Percentiles rank a stretch among this genome's conserved stretches.
Conservation (phyloP, 2,888 invertebrate species). For the Andrena marginata region DNA sequence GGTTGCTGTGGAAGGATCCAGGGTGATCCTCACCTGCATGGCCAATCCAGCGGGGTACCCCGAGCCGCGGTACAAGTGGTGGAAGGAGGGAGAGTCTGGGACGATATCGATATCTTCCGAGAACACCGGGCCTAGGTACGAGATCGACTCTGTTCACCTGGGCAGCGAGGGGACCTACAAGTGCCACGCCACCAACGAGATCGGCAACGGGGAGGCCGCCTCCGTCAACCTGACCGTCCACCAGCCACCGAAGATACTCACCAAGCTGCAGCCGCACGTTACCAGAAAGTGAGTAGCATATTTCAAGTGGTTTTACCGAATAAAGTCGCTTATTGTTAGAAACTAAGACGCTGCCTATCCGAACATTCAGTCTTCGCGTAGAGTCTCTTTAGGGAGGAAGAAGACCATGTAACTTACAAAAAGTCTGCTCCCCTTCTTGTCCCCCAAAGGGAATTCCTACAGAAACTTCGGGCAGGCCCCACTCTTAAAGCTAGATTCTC, state of each 20-base stretch:
- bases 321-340: no score
- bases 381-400: no score
- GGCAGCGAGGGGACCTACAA: constrained; percentile 95
- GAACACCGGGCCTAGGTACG: constrained; percentile 93
- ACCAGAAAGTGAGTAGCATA: constrained; percentile 87
- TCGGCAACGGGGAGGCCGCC: constrained; percentile 94
- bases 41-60: constrained; percentile 97
- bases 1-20: constrained; percentile 93
- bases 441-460: no score
- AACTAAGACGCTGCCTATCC: no score
- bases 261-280: constrained; percentile 93
- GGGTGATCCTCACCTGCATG: constrained; percentile 93
- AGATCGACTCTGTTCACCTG: constrained; percentile 93
- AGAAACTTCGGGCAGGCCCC: no score
- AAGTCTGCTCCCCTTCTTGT: no score
- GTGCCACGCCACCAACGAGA: constrained; percentile 95
- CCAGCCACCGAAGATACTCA: constrained; percentile 94
- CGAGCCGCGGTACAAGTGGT: constrained; percentile 95
- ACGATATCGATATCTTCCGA: constrained; percentile 90
- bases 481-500: no score
- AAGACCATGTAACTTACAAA: no score
- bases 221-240: constrained; percentile 94
- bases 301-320: neutral
- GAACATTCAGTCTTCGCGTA: no score
- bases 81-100: constrained; percentile 90